These are phyloP conservation scores for Eupithecia tripunctaria DNA, from an alignment of 2,888 invertebrate genomes.

Conservation along the genomic window DNA sequence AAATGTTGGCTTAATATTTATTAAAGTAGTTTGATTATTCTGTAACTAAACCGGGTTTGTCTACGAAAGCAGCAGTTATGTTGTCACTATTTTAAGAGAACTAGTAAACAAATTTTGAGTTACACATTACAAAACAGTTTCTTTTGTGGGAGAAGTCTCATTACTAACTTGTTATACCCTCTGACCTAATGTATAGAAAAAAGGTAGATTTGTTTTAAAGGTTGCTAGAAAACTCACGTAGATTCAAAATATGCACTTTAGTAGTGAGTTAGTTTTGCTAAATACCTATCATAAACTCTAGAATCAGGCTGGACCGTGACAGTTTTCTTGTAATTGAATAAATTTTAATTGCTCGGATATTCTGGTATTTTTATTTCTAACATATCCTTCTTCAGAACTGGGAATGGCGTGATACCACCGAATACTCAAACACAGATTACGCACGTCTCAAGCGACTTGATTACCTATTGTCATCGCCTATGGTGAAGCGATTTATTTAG, in stretches of 20 bases:
- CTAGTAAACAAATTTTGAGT: too few species aligned
- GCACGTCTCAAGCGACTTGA: too few species aligned
- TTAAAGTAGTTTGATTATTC: not conserved
- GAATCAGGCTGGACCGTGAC: conserved; percentile 39
- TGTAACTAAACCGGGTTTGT: too few species aligned
- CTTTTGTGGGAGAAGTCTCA: too few species aligned
- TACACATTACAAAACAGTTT: too few species aligned
- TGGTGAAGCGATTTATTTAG: too few species aligned
- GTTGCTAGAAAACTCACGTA: not conserved
- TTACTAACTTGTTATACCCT: too few species aligned
- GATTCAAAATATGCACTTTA: conserved; percentile 28
- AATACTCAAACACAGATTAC: too few species aligned
- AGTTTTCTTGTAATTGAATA: conserved; percentile 34
- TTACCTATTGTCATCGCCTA: too few species aligned
- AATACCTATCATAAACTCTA: conserved; percentile 19
- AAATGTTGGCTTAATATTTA: not conserved
- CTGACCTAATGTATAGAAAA: not conserved
- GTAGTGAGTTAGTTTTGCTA: conserved; percentile 8
- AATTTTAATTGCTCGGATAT: conserved; percentile 20
- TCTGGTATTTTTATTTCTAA: conserved; percentile 6
- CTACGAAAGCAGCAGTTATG: too few species aligned
- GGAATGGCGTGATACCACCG: too few species aligned
- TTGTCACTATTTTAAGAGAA: too few species aligned
- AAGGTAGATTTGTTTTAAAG: not conserved
- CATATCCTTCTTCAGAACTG: not conserved